phyloP scores from a whole-genome alignment of 1,140 invertebrate species.

The Drosophila erecta region DNA sequence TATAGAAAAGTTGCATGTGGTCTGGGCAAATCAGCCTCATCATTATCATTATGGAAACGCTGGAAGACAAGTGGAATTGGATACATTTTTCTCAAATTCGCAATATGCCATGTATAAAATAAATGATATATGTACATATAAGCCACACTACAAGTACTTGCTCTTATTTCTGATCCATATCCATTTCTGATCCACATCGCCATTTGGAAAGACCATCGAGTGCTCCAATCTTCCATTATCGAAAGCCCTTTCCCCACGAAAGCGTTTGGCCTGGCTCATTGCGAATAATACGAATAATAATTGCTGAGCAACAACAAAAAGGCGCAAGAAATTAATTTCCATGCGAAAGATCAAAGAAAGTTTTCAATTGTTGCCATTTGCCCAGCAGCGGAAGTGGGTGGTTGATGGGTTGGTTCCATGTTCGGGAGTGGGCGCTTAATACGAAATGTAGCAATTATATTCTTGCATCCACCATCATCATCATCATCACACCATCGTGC shows the following conservation, averaged over 20 bases:
- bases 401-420: background rate
- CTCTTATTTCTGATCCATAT: no score
- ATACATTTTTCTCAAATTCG: no score
- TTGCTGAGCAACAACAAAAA: conserved; percentile 31
- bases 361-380: conserved; percentile 81
- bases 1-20: conserved; percentile 12
- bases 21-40: conserved; percentile 72
- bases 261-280: background rate
- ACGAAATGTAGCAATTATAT: conserved; percentile 78
- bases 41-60: conserved; percentile 64
- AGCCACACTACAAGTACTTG: no score
- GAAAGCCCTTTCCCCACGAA: background rate
- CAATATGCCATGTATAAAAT: background rate
- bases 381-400: conserved; percentile 50
- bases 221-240: conserved; percentile 28
- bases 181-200: background rate
- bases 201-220: conserved; percentile 16
- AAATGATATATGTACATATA: no score
- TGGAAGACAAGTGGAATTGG: conserved; percentile 44
- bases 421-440: conserved; percentile 57
- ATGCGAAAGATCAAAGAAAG: conserved; percentile 77
- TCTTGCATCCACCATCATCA: conserved; percentile 19
- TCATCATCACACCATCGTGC: conserved; percentile 12
- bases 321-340: conserved; percentile 73
- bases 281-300: conserved; percentile 37